phyloP scores from a whole-genome alignment of 2,888 invertebrate genomes.

The Hydraecia micacea region DNA sequence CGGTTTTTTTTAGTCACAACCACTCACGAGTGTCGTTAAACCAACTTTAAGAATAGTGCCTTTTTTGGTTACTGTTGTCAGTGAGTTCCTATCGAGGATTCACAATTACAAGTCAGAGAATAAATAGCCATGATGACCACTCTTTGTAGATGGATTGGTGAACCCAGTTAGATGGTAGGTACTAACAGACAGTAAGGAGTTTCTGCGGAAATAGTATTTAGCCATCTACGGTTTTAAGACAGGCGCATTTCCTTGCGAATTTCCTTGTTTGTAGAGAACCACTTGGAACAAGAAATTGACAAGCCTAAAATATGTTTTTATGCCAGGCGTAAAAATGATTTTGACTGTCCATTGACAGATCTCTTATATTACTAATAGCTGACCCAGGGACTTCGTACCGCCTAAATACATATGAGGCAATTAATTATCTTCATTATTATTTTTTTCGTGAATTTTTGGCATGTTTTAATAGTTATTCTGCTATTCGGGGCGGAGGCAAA shows the following conservation, averaged over 20 bases:
- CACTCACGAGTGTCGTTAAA: not conserved
- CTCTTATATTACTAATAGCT: no score
- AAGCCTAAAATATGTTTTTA: not conserved
- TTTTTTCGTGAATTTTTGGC: no score
- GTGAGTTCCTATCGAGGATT: not conserved
- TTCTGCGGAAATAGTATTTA: conserved; percentile 12
- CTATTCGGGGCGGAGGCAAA: no score
- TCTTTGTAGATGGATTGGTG: not conserved
- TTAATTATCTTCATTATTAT: no score
- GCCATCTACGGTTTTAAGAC: not conserved
- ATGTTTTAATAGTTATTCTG: no score
- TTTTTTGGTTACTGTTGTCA: not conserved
- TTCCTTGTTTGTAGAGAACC: not conserved
- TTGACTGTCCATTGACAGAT: not conserved
- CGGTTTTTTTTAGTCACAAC: not conserved
- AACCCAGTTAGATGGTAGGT: not conserved
- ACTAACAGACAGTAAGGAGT: not conserved
- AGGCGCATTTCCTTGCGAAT: no score
- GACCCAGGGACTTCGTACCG: no score
- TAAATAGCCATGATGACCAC: not conserved
- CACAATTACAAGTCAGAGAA: not conserved
- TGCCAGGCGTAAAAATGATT: not conserved
- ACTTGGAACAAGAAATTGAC: conserved; percentile 1
- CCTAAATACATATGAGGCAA: no score
- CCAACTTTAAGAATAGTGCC: not conserved